Conservation (phyloP, 2,888 invertebrate species). For the Watsonalla binaria region DNA sequence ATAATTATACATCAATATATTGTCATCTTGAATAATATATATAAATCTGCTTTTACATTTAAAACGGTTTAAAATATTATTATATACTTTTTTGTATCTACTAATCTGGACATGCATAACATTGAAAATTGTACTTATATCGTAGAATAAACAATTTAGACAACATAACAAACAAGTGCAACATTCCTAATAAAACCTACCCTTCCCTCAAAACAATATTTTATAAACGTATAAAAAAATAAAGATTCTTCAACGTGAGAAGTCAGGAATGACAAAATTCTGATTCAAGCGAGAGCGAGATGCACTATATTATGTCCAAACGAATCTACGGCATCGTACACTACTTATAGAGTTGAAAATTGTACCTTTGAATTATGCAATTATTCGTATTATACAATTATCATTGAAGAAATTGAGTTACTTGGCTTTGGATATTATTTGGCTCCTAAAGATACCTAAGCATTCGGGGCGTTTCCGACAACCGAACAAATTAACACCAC, state of each 20-base stretch:
- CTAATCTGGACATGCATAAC: constrained; percentile 66
- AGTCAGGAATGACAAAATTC: constrained; percentile 66
- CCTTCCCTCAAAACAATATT: constrained; percentile 23
- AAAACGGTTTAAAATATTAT: constrained; percentile 68
- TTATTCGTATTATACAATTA: constrained; percentile 21
- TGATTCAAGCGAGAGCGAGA: constrained; percentile 24
- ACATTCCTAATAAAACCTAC: constrained; percentile 46
- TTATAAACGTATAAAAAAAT: constrained; percentile 73
- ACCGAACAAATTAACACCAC: neutral
- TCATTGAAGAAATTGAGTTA: constrained; percentile 3
- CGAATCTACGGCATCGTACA: constrained; percentile 5
- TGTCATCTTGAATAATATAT: constrained; percentile 71
- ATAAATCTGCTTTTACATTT: constrained; percentile 60
- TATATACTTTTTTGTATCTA: constrained; percentile 49
- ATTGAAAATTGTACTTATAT: constrained; percentile 70
- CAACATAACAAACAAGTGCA: constrained; percentile 46
- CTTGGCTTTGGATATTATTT: constrained; percentile 33
- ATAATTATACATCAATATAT: constrained; percentile 72
- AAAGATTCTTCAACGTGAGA: constrained; percentile 72
- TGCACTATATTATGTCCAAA: constrained; percentile 10
- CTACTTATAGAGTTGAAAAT: constrained; percentile 3
- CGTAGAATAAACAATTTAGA: constrained; percentile 62
- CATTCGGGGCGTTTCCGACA: neutral
- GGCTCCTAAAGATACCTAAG: constrained; percentile 20
- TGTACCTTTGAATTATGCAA: constrained; percentile 21